Evolutionary conservation across 2,888 invertebrate genomes (phyloP).

Genomic region (Lepidochrysops patricia): DNA sequence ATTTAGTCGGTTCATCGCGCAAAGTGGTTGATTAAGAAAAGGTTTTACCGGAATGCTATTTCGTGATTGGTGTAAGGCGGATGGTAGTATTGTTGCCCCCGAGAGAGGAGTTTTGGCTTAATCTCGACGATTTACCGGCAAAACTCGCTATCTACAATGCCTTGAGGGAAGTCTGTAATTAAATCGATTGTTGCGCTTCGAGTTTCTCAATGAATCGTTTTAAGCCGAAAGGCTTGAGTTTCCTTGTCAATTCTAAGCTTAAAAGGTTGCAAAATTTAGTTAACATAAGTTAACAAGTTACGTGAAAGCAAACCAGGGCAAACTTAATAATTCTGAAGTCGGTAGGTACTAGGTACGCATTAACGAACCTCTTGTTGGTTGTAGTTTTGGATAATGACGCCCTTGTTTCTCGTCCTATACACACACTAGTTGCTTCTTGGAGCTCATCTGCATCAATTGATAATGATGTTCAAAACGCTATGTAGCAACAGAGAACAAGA

Average conservation of each 20-base stretch:
- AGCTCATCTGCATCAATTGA: too few species aligned
- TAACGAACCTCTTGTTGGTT: background rate
- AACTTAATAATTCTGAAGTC: background rate
- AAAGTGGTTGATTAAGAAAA: background rate
- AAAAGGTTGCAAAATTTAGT: background rate
- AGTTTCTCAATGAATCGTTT: conserved; percentile 3
- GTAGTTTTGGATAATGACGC: background rate
- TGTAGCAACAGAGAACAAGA: too few species aligned
- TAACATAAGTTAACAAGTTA: background rate
- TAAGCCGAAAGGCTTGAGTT: background rate
- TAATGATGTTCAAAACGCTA: too few species aligned
- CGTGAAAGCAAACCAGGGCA: background rate
- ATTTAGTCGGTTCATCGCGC: background rate
- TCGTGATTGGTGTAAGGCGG: background rate
- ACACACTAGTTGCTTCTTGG: background rate
- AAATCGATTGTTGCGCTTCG: background rate
- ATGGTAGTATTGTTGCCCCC: background rate
- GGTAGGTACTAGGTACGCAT: too few species aligned
- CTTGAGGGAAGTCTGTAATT: background rate
- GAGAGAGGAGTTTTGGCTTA: background rate
- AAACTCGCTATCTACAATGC: background rate
- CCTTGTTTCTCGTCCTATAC: background rate
- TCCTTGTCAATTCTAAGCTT: background rate
- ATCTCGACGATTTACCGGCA: background rate
- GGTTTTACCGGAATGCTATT: background rate